Conservation (phyloP, 2,888 invertebrate species). For the Cerastis leucographa region DNA sequence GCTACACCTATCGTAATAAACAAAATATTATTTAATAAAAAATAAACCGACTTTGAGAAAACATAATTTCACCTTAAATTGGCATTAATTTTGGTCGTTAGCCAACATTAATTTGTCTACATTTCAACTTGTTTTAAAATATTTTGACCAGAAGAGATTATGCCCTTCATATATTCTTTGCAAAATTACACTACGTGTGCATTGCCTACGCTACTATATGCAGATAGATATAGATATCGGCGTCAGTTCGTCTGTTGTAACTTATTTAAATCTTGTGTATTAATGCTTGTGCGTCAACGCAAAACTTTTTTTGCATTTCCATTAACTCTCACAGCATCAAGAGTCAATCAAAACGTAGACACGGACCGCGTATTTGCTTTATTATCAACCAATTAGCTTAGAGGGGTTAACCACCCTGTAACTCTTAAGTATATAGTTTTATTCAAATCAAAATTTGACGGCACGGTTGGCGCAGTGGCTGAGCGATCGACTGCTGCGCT, state of each 20-base stretch:
- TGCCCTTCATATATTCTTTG: constrained; percentile 33
- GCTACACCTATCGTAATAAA: background rate
- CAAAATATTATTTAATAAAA: background rate
- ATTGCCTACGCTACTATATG: background rate
- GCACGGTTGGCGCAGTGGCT: too few relatives aligned
- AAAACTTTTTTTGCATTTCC: background rate
- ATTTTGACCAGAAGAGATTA: constrained; percentile 29
- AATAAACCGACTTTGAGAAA: constrained; percentile 13
- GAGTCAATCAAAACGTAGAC: background rate
- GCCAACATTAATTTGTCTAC: constrained; percentile 36
- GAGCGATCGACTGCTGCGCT: too few relatives aligned
- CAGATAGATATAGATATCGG: background rate
- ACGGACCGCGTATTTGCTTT: background rate
- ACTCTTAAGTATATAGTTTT: background rate
- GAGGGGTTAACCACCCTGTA: background rate
- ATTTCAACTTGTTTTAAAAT: constrained; percentile 25
- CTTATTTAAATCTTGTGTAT: constrained; percentile 8
- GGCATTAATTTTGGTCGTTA: constrained; percentile 28
- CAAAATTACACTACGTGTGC: constrained; percentile 5
- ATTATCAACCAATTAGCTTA: background rate
- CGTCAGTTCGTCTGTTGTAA: constrained; percentile 23
- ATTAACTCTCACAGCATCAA: background rate
- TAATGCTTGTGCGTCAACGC: background rate
- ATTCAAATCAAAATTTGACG: background rate
- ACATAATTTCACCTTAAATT: constrained; percentile 17